Base-by-base conservation (phyloP, 2,797 vertebrate genomes). In the Dipus sagitta region DNA sequence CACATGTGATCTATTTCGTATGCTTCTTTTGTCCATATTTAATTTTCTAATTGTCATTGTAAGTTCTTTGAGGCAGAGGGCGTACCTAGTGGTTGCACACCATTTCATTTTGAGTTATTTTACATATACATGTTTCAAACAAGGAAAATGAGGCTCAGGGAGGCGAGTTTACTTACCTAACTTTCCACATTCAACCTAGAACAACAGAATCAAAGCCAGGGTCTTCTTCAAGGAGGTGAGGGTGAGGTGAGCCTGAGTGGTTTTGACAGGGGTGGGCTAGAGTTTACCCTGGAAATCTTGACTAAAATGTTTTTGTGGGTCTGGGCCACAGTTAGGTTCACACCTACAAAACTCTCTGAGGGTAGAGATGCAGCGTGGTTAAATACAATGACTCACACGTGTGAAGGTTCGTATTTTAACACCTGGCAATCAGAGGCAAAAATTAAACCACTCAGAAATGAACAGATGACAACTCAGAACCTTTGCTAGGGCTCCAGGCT, bases 391-490 rank as follows among this genome's bases (percentile, higher is more conserved):
- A 99, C 98, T 99, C 99, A 99, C 98, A 99, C 98, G 99, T 99
- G 99, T 99, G 99, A 99, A 99, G 99, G 97, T 98, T 99, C 98
- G 98, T 99, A 98, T 99, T 99, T 99, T 99, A 99, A 99, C 99
- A 99, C 99, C 99, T 99, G 98, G 97, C 97, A 98, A 98, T 98
- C 98, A 98, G 94, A 98, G 96, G 96, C 97, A 97, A 98, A 87
- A 97, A 99, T 98, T 98, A 99, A 99, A 98, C 97, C 98, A 98
- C 98, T 98, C 98, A 97, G 98, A 98, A 98, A 97, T 97, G 97
- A 98, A 97, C 95, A 81, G 97, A 98, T 98, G 98, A 98, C 97
- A 98, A 98, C 2, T 64, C 96, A 96, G 96, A 97, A 97, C 18
- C 89, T 97, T 82, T 97, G 94, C 0, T n/a, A 92, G 72, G 2